Evolutionary conservation across 2,113 vertebrate species (phyloP).

Genomic region (Geococcyx californianus): DNA sequence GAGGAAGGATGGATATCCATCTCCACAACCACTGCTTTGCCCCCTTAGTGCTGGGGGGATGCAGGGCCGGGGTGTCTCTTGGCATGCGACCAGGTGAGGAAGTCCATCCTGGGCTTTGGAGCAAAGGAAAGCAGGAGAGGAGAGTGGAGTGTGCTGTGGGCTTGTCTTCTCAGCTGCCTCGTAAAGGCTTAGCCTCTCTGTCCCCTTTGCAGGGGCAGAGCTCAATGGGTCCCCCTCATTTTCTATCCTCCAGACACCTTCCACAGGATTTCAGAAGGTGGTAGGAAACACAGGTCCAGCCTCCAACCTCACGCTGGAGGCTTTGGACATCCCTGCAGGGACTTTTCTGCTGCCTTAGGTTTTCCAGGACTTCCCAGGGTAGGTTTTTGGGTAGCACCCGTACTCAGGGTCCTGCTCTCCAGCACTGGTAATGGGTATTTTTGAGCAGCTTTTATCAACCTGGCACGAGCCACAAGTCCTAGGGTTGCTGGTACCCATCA

Average conservation of each 20-base stretch:
- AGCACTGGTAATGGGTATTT: neutral
- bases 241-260: neutral
- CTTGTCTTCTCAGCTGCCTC: neutral
- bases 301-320: neutral
- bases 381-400: accelerated
- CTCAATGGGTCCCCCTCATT: neutral
- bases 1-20: no score
- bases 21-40: accelerated
- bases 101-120: neutral
- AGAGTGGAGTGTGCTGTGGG: neutral
- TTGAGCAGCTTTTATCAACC: neutral
- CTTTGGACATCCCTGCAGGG: neutral
- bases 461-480: accelerated
- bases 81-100: accelerated
- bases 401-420: neutral
- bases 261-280: neutral
- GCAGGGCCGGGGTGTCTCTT: no score
- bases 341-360: neutral
- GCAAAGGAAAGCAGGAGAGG: neutral
- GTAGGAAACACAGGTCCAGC: neutral
- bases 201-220: neutral
- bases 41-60: no score
- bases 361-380: neutral
- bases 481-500: neutral
- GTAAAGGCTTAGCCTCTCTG: neutral